These are phyloP conservation scores for Corythoichthys intestinalis DNA, from an alignment of 2,113 vertebrate species.

Conservation along the genomic window DNA sequence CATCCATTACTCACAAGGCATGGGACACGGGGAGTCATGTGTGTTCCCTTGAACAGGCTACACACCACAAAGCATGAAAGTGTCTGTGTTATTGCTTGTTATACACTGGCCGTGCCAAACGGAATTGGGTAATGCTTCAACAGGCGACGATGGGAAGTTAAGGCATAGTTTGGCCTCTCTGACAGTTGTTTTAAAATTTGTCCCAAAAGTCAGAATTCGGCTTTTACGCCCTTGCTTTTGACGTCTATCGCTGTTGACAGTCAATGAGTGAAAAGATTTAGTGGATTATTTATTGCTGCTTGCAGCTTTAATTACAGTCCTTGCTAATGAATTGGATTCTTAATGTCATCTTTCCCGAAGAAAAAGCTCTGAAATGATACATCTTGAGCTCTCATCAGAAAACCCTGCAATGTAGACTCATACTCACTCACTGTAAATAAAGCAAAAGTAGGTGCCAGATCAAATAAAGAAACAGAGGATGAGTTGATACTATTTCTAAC, in stretches of 20 bases:
- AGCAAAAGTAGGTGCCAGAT: neutral
- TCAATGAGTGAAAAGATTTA: no score
- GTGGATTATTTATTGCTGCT: neutral
- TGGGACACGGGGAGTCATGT: conserved; percentile 24
- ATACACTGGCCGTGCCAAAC: neutral
- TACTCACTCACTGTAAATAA: neutral
- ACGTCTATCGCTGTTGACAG: no score
- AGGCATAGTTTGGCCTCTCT: neutral
- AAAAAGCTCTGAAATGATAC: neutral
- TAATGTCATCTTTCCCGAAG: neutral
- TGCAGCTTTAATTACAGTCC: neutral
- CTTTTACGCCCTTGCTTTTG: no score
- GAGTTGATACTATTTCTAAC: neutral
- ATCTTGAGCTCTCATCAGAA: neutral
- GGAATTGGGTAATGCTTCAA: neutral
- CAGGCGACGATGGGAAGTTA: neutral
- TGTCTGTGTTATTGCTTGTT: conserved; percentile 1
- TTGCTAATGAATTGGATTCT: neutral
- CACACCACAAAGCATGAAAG: conserved; percentile 7
- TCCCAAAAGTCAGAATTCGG: neutral
- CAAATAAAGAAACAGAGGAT: no score
- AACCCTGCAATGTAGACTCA: neutral
- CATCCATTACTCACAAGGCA: conserved; percentile 45
- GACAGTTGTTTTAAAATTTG: neutral
- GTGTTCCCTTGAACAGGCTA: conserved; percentile 18